These are phyloP conservation scores for Entomobrya proxima DNA, from an alignment of 2,888 invertebrate species.

Conservation along the genomic window DNA sequence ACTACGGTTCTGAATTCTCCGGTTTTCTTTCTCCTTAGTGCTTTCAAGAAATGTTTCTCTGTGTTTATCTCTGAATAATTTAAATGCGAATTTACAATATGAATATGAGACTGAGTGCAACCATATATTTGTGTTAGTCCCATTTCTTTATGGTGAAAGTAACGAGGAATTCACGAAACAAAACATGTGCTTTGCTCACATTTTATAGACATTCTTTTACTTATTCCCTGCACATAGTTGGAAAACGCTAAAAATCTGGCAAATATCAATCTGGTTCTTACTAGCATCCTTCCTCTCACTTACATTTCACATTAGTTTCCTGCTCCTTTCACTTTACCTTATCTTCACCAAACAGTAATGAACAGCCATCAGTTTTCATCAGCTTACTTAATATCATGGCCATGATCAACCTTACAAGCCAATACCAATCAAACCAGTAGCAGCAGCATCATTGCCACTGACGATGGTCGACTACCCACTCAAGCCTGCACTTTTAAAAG, in stretches of 20 bases:
- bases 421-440: background rate
- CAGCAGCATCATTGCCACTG: too few species aligned
- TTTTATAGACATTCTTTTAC: too few species aligned
- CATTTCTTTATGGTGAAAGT: too few species aligned
- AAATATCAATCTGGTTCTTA: background rate
- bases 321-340: background rate
- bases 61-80: slow-evolving; percentile 1
- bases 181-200: too few species aligned
- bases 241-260: background rate
- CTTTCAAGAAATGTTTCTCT: background rate
- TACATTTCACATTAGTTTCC: background rate
- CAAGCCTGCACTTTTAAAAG: background rate
- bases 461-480: too few species aligned
- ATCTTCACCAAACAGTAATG: background rate
- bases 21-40: background rate
- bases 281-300: background rate
- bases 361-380: background rate
- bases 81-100: slow-evolving; percentile 5
- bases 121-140: too few species aligned
- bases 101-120: too few species aligned
- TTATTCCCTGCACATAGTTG: too few species aligned
- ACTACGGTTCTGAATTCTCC: background rate
- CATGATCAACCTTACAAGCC: background rate
- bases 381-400: slow-evolving; percentile 6
- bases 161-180: too few species aligned